These are phyloP conservation scores for Drosophila atripex DNA, from an alignment of 2,888 invertebrate genomes.

Conservation along the genomic window DNA sequence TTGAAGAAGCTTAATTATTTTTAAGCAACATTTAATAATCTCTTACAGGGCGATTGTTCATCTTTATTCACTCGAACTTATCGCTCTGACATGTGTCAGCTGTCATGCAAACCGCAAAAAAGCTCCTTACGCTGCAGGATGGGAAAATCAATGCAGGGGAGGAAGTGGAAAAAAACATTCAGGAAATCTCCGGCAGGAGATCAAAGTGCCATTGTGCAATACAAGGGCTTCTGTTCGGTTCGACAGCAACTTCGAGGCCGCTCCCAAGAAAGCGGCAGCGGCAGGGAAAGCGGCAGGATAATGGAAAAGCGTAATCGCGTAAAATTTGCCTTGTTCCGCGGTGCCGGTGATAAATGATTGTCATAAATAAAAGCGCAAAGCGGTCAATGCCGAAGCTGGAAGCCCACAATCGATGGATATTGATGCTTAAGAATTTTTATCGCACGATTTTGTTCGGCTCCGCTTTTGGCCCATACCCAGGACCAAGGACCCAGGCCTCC, in stretches of 20 bases:
- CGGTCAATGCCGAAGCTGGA: constrained; percentile 39
- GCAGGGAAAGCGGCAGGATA: constrained; percentile 51
- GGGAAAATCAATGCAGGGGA: constrained; percentile 40
- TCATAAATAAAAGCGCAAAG: constrained; percentile 79
- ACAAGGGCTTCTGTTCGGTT: constrained; percentile 23
- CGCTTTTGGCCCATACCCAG: constrained; percentile 41
- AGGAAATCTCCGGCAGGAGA: constrained; percentile 40
- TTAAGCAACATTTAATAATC: constrained; percentile 49
- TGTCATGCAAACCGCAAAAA: constrained; percentile 39
- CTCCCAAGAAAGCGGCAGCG: constrained; percentile 9
- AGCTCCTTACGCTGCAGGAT: constrained; percentile 16
- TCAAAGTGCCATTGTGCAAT: constrained; percentile 56
- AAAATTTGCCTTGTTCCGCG: constrained; percentile 72
- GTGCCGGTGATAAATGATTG: constrained; percentile 81
- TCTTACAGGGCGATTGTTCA: constrained; percentile 45
- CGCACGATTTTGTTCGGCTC: constrained; percentile 72
- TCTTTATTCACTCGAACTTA: constrained; percentile 39
- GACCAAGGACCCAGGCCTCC: background rate
- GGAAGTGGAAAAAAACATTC: constrained; percentile 15
- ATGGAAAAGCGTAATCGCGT: constrained; percentile 78
- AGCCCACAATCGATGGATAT: constrained; percentile 70
- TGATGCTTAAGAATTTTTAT: constrained; percentile 80
- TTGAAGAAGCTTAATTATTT: constrained; percentile 40
- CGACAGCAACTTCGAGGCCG: constrained; percentile 15
- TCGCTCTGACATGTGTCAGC: constrained; percentile 49